Percentiles rank a stretch among this genome's conserved stretches.
Evolutionary conservation across 2,888 invertebrate species (phyloP).

Genomic region (Serripes groenlandicus): DNA sequence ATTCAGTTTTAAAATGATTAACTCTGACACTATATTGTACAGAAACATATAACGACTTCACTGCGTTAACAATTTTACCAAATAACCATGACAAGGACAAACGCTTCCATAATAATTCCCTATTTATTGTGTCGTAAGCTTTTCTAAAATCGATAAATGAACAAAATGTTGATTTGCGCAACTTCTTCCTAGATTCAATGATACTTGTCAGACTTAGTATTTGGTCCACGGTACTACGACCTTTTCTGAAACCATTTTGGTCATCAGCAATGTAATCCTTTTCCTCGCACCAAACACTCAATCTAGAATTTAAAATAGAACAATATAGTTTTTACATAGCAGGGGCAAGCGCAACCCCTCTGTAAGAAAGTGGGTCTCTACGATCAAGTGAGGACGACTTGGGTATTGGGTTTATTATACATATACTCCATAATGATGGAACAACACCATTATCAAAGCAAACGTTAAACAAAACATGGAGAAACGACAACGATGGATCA

Average conservation of each 20-base stretch:
- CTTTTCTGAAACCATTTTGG: constrained; percentile 47
- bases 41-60: constrained; percentile 33
- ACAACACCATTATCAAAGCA: background rate
- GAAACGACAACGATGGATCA: constrained; percentile 23
- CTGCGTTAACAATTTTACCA: constrained; percentile 17
- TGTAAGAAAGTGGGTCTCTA: constrained; percentile 37
- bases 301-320: constrained; percentile 22
- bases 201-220: constrained; percentile 21
- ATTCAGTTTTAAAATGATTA: constrained; percentile 26
- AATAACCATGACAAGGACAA: constrained; percentile 6
- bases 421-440: background rate
- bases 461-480: constrained; percentile 7
- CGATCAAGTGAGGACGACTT: background rate
- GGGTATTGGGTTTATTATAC: constrained; percentile 13
- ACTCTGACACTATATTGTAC: constrained; percentile 40
- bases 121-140: constrained; percentile 42
- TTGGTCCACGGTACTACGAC: constrained; percentile 32
- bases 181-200: constrained; percentile 33
- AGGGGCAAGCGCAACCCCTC: constrained; percentile 34
- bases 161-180: constrained; percentile 10
- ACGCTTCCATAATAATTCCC: constrained; percentile 24
- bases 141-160: constrained; percentile 45
- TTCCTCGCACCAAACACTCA: constrained; percentile 20
- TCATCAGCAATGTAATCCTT: constrained; percentile 24
- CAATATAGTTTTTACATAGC: constrained; percentile 51